Conservation (phyloP, 2,797 vertebrate genomes). For the Simalia tracyae region DNA sequence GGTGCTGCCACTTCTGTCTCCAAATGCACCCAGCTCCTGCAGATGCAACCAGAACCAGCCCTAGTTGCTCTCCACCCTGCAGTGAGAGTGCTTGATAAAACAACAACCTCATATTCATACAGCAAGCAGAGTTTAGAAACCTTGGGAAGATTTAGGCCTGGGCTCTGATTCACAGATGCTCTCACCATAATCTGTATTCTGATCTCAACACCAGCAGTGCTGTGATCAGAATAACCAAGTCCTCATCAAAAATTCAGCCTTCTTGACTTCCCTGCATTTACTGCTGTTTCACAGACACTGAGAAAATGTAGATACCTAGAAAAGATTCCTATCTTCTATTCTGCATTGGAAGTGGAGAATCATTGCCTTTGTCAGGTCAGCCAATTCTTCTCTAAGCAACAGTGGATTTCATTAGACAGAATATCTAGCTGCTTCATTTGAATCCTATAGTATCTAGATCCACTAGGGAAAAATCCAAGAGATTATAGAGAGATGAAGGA, state of each 20-base stretch:
- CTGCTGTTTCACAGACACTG: slow-evolving; percentile 54
- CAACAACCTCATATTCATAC: slow-evolving; percentile 20
- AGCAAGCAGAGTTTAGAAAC: slow-evolving; percentile 48
- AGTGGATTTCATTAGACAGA: neutral
- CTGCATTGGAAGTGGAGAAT: neutral
- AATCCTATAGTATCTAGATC: neutral
- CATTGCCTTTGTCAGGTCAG: neutral
- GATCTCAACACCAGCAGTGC: slow-evolving; percentile 76
- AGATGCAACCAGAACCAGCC: neutral
- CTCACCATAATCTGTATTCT: slow-evolving; percentile 79
- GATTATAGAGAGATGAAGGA: neutral
- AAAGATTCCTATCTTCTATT: neutral
- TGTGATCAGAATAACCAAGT: slow-evolving; percentile 90
- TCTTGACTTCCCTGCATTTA: slow-evolving; percentile 81
- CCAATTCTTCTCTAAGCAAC: neutral
- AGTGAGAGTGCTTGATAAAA: slow-evolving; percentile 34
- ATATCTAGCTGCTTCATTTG: neutral
- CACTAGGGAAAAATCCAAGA: neutral
- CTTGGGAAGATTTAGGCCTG: slow-evolving; percentile 61
- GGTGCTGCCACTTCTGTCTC: slow-evolving; percentile 26
- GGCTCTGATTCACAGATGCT: slow-evolving; percentile 55
- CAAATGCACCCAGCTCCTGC: slow-evolving; percentile 23
- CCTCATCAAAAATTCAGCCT: slow-evolving; percentile 91
- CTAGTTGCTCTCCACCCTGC: slow-evolving; percentile 8
- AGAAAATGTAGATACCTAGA: neutral